These are phyloP conservation scores for Reticulitermes lucifugus DNA, from an alignment of 2,888 invertebrate species.

Conservation along the genomic window DNA sequence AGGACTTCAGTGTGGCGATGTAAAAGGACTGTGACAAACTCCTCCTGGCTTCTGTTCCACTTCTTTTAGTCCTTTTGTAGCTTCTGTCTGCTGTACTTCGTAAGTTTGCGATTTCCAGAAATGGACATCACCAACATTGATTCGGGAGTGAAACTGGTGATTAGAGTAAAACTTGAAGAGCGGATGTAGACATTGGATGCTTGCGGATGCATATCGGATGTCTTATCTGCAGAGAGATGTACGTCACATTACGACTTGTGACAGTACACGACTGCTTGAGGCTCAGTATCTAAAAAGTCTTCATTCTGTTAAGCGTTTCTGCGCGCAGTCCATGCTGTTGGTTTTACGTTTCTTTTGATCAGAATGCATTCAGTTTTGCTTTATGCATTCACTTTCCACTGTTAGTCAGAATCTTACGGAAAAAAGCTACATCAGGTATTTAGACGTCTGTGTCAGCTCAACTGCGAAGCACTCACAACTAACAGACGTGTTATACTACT, in stretches of 20 bases:
- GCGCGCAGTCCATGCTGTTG: not conserved
- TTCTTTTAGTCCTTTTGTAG: no score
- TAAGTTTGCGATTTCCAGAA: not conserved
- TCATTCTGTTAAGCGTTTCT: not conserved
- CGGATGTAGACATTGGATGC: constrained; percentile 8
- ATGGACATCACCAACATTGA: not conserved
- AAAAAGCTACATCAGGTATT: no score
- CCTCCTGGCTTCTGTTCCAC: no score
- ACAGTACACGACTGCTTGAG: not conserved
- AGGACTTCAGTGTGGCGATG: no score
- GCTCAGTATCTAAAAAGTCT: not conserved
- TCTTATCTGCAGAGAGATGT: not conserved
- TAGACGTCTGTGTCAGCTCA: no score
- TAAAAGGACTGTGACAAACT: no score
- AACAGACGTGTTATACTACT: no score
- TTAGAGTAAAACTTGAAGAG: constrained; percentile 14
- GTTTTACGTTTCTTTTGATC: not conserved
- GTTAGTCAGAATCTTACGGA: no score
- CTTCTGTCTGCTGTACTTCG: not conserved
- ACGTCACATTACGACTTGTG: not conserved
- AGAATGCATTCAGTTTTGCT: no score
- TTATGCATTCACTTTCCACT: no score
- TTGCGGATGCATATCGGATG: constrained; percentile 12
- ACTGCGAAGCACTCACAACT: no score
- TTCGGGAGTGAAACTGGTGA: not conserved